Percentiles rank a stretch among this genome's conserved stretches.
Evolutionary conservation across 2,113 vertebrate genomes (phyloP).

Genomic region (Struthio camelus): DNA sequence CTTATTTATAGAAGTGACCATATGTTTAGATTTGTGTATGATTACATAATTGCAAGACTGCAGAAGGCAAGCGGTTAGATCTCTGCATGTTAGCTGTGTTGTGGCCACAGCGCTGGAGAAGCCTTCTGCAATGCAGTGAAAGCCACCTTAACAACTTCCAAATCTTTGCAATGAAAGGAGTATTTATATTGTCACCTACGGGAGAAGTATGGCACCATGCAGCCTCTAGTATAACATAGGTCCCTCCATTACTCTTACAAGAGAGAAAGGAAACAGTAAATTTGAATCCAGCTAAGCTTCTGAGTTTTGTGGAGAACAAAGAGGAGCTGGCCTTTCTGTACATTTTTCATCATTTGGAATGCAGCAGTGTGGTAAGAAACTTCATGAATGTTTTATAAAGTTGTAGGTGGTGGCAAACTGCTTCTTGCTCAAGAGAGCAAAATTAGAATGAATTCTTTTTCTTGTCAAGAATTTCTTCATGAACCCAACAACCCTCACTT

Average conservation of each 20-base stretch:
- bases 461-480: neutral
- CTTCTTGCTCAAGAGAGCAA: neutral
- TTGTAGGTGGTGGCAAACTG: neutral
- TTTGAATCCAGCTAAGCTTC: neutral
- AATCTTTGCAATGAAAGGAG: neutral
- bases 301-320: neutral
- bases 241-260: neutral
- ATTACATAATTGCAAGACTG: neutral
- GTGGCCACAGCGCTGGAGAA: neutral
- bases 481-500: neutral
- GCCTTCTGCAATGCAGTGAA: neutral
- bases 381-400: conserved; percentile 27
- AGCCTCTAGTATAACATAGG: neutral
- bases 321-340: neutral
- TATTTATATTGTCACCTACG: neutral
- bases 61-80: neutral
- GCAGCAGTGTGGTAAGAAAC: neutral
- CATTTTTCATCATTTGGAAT: neutral
- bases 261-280: neutral
- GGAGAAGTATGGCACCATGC: neutral
- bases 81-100: neutral
- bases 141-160: neutral
- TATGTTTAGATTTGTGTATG: conserved; percentile 21
- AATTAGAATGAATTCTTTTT: neutral
- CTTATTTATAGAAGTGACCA: neutral